These are phyloP conservation scores for Cremastinae sp. DNA, from an alignment of 2,888 invertebrate species.

Conservation along the genomic window DNA sequence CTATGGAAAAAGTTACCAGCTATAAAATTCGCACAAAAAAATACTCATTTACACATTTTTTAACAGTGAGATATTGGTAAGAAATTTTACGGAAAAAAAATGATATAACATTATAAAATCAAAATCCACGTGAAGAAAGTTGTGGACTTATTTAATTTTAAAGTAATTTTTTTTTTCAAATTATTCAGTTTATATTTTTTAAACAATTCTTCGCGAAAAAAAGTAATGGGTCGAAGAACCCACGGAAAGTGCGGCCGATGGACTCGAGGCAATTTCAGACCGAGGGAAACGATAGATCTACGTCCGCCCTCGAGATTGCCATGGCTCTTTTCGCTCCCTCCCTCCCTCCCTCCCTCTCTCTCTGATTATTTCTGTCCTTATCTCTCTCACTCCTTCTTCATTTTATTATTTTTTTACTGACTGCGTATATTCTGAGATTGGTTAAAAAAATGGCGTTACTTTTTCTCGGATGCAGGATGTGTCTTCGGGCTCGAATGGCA, in stretches of 20 bases:
- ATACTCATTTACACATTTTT: no score
- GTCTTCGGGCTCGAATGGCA: constrained; percentile 43
- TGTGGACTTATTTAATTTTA: no score
- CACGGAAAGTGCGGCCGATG: constrained; percentile 52
- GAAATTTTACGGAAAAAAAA: no score
- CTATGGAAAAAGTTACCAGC: no score
- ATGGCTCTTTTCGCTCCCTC: constrained; percentile 54
- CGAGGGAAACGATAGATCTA: constrained; percentile 69
- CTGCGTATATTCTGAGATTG: constrained; percentile 44
- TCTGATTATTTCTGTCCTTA: constrained; percentile 9
- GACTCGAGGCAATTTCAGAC: constrained; percentile 68
- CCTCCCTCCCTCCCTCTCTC: constrained; percentile 57
- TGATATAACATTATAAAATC: no score
- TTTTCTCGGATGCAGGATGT: constrained; percentile 46
- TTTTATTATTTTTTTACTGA: constrained; percentile 24
- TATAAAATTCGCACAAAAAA: no score
- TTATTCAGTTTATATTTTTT: constrained; percentile 6
- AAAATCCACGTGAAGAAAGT: no score
- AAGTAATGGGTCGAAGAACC: constrained; percentile 59
- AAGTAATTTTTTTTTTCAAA: not conserved
- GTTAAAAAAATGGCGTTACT: constrained; percentile 44
- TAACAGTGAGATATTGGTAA: no score
- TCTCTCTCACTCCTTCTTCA: not conserved
- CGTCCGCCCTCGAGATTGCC: constrained; percentile 69
- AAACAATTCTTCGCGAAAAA: constrained; percentile 28